phyloP scores from a whole-genome alignment of 2,888 invertebrate species.

The Latrodectus elegans region DNA sequence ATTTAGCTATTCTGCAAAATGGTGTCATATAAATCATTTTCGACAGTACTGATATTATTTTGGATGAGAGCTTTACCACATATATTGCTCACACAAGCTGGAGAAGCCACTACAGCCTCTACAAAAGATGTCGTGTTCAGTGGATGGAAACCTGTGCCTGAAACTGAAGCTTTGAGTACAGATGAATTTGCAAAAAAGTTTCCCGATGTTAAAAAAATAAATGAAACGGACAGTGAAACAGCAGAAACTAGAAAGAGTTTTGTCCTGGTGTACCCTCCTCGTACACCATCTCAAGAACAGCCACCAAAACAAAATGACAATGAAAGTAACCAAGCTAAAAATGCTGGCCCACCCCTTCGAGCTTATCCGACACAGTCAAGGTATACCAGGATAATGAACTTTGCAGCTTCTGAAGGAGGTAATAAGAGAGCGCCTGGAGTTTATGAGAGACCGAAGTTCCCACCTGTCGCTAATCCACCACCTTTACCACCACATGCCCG shows the following conservation, averaged over 20 bases:
- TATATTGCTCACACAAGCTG: slow-evolving; percentile 1
- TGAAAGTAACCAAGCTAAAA: neutral
- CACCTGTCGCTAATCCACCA: slow-evolving; percentile 55
- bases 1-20: neutral
- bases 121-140: slow-evolving; percentile 39
- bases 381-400: slow-evolving; percentile 45
- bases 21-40: neutral
- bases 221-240: slow-evolving; percentile 18
- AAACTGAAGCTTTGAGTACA: slow-evolving; percentile 42
- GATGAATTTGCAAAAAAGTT: slow-evolving; percentile 39
- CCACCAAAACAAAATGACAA: neutral
- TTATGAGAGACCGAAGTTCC: slow-evolving; percentile 44
- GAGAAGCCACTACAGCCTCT: slow-evolving; percentile 28
- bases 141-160: slow-evolving; percentile 44
- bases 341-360: slow-evolving; percentile 36
- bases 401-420: slow-evolving; percentile 20
- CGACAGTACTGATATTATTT: slow-evolving; percentile 3
- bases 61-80: neutral
- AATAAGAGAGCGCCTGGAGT: slow-evolving; percentile 29
- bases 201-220: neutral
- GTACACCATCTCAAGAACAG: neutral
- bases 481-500: slow-evolving; percentile 41
- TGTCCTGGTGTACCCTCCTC: slow-evolving; percentile 50
- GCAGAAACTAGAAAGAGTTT: slow-evolving; percentile 41
- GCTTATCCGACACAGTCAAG: slow-evolving; percentile 45